A percentile compares a stretch with the other conserved stretches of the same genome.
phyloP scores from a whole-genome alignment of 2,113 vertebrate genomes.

The Edolisoma coerulescens region DNA sequence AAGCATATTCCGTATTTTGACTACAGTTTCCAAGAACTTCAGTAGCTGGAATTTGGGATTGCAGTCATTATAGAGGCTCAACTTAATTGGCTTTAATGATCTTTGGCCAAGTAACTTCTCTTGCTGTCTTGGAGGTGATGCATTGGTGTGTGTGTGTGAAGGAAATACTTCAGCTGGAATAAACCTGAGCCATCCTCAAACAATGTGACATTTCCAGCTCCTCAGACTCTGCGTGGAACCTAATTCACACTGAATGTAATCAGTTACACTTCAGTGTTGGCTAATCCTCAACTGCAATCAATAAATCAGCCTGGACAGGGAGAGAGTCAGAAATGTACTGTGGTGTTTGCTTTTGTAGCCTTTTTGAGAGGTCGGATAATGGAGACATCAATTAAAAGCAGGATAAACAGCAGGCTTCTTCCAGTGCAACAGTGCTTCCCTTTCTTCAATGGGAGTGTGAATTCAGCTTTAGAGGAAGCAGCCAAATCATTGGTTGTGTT shows the following conservation, averaged over 20 bases:
- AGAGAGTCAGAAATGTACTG: not conserved
- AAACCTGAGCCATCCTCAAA: not conserved
- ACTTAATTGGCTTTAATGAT: not conserved
- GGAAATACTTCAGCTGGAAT: not conserved
- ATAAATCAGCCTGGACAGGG: not conserved
- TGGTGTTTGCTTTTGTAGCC: slow-evolving; percentile 28
- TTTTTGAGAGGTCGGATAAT: slow-evolving; percentile 10
- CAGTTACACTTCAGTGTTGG: not conserved
- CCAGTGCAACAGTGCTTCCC: not conserved
- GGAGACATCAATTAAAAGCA: slow-evolving; percentile 25
- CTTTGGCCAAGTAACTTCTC: not conserved
- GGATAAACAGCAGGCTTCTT: not conserved
- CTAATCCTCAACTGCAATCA: slow-evolving; percentile 31
- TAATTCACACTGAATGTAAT: not conserved
- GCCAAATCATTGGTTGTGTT: not conserved
- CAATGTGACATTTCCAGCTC: not conserved
- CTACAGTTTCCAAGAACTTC: not conserved
- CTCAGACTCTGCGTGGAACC: not conserved
- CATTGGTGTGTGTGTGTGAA: not conserved
- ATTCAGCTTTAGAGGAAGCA: not conserved
- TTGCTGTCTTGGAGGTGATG: not conserved
- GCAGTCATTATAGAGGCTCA: not conserved
- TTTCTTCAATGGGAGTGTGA: not conserved
- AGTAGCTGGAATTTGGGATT: not conserved
- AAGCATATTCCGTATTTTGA: not conserved